Percentiles rank a stretch among this genome's conserved stretches.
These are phyloP conservation scores for Halichondria panicea DNA, from an alignment of 37 sponge, comb jelly and placozoan species.

Conservation along the genomic window DNA sequence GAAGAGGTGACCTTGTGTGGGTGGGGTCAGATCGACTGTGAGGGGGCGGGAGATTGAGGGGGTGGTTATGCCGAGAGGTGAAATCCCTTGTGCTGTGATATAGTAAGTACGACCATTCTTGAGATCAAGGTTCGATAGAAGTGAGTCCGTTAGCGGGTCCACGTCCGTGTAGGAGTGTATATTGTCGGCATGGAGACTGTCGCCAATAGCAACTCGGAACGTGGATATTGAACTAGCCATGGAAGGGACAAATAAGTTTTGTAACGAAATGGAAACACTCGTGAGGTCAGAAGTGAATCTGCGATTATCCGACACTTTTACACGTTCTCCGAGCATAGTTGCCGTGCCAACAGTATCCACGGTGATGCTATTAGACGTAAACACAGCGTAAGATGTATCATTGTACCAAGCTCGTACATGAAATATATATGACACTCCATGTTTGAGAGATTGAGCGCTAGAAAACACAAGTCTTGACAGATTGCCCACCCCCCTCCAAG, in stretches of 20 bases:
- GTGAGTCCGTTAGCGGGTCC: neutral
- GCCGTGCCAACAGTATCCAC: slow-evolving; percentile 48
- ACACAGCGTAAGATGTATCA: slow-evolving; percentile 36
- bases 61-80: slow-evolving; percentile 5
- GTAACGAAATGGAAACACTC: slow-evolving; percentile 42
- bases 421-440: slow-evolving; percentile 66
- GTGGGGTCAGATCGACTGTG: slow-evolving; percentile 56
- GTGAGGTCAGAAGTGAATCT: slow-evolving; percentile 30
- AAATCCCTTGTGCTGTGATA: slow-evolving; percentile 30
- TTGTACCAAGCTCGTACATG: slow-evolving; percentile 75
- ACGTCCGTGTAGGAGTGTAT: slow-evolving; percentile 19
- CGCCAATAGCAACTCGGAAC: slow-evolving; percentile 58
- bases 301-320: slow-evolving; percentile 46
- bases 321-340: slow-evolving; percentile 14
- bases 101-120: slow-evolving; percentile 33
- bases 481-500: slow-evolving; percentile 37
- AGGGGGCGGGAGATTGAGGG: slow-evolving; percentile 69
- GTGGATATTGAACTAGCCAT: neutral
- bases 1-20: slow-evolving; percentile 44
- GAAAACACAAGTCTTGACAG: slow-evolving; percentile 16
- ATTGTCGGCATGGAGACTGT: slow-evolving; percentile 40
- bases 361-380: slow-evolving; percentile 51
- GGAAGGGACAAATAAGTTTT: slow-evolving; percentile 49
- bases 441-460: slow-evolving; percentile 22
- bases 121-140: slow-evolving; percentile 3